Evolutionary conservation across 2,113 vertebrate species (phyloP).

Genomic region (Hymenochirus boettgeri): DNA sequence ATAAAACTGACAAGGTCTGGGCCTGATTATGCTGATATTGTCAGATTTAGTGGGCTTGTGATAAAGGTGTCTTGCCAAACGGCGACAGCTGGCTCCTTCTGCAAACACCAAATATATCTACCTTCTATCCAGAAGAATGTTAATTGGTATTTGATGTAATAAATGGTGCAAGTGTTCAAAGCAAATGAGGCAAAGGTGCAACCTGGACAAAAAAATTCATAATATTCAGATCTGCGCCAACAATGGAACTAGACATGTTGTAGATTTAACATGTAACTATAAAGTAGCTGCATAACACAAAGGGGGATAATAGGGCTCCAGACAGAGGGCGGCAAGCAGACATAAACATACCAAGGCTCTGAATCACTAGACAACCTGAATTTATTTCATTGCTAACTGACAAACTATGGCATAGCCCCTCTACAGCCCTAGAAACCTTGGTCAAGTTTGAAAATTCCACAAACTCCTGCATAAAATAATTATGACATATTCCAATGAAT

Average conservation of each 20-base stretch:
- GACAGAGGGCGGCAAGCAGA: too few relatives aligned
- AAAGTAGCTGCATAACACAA: neutral
- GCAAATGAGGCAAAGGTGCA: slow-evolving; percentile 43
- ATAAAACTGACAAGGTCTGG: slow-evolving; percentile 72
- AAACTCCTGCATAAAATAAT: too few relatives aligned
- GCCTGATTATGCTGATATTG: slow-evolving; percentile 73
- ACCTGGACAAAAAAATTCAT: slow-evolving; percentile 3
- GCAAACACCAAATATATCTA: slow-evolving; percentile 61
- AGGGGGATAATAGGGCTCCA: neutral
- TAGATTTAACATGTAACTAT: neutral
- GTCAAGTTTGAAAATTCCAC: too few relatives aligned
- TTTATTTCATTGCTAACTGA: too few relatives aligned
- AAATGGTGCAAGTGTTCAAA: slow-evolving; percentile 56
- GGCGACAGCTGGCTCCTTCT: slow-evolving; percentile 72
- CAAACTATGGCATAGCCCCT: too few relatives aligned
- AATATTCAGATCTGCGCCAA: neutral
- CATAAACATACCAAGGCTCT: too few relatives aligned
- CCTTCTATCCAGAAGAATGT: slow-evolving; percentile 71
- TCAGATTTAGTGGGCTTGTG: slow-evolving; percentile 64
- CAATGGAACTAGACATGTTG: neutral
- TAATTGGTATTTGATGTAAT: slow-evolving; percentile 66
- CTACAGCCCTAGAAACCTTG: too few relatives aligned
- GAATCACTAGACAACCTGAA: too few relatives aligned
- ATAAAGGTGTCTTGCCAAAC: slow-evolving; percentile 73
- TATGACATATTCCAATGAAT: too few relatives aligned